phyloP scores from a whole-genome alignment of 1,140 invertebrate genomes.

The Phymastichus coffea region DNA sequence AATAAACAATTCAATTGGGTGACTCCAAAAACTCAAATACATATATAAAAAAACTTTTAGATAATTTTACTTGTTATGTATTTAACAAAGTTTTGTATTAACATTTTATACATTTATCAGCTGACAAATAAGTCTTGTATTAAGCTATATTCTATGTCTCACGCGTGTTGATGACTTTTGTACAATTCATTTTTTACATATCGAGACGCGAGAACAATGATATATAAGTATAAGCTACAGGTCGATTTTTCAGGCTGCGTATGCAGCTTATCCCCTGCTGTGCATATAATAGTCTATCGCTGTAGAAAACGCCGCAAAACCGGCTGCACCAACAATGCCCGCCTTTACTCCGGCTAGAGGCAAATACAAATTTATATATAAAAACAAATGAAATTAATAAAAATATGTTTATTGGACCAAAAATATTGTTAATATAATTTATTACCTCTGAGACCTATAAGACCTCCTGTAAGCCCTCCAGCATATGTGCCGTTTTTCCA shows the following conservation, averaged over 20 bases:
- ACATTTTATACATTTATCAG: constrained; percentile 15
- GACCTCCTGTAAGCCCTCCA: constrained; percentile 88
- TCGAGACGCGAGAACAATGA: neutral
- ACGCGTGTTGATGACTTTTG: constrained; percentile 9
- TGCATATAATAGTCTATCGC: constrained; percentile 94
- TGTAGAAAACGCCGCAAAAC: constrained; percentile 95
- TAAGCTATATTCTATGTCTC: constrained; percentile 2
- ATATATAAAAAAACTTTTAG: constrained; percentile 12
- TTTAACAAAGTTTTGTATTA: constrained; percentile 19
- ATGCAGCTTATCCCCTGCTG: constrained; percentile 34
- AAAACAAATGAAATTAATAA: constrained; percentile 14
- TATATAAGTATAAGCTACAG: neutral
- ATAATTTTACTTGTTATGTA: constrained; percentile 22
- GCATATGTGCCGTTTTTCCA: constrained; percentile 96
- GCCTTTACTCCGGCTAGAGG: constrained; percentile 89
- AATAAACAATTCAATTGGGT: constrained; percentile 11
- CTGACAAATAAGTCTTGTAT: constrained; percentile 9
- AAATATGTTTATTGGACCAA: constrained; percentile 1
- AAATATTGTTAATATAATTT: constrained; percentile 19
- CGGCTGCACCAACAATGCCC: constrained; percentile 85
- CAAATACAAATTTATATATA: constrained; percentile 19
- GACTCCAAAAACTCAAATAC: constrained; percentile 20
- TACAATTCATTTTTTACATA: constrained; percentile 25
- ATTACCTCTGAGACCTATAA: constrained; percentile 90
- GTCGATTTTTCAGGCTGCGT: neutral